Evolutionary conservation across 2,888 invertebrate genomes (phyloP).

Genomic region (Trachelus stipa): DNA sequence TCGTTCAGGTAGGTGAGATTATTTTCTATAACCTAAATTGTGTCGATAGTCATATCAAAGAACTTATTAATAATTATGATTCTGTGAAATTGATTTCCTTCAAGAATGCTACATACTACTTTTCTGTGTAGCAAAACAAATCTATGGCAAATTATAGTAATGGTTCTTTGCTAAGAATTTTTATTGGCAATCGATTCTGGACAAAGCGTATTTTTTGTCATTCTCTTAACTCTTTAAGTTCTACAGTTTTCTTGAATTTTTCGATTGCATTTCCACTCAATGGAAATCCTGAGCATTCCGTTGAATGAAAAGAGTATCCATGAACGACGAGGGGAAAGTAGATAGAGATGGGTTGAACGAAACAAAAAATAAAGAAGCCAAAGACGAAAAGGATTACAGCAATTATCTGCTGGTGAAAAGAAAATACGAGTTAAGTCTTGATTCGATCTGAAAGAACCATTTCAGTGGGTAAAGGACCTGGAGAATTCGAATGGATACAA

Average conservation of each 20-base stretch:
- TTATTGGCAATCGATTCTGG: too few relatives aligned
- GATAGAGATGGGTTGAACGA: not conserved
- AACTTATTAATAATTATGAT: too few relatives aligned
- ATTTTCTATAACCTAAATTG: too few relatives aligned
- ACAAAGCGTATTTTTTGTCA: not conserved
- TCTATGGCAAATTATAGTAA: too few relatives aligned
- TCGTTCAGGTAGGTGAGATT: too few relatives aligned
- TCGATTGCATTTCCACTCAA: not conserved
- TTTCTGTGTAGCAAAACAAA: too few relatives aligned
- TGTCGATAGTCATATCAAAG: too few relatives aligned
- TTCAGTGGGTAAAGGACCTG: not conserved
- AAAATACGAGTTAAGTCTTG: not conserved
- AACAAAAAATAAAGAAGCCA: not conserved
- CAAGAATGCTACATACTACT: too few relatives aligned
- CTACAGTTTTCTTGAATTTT: not conserved
- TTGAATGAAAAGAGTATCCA: not conserved
- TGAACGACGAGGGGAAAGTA: not conserved
- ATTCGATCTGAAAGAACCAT: not conserved
- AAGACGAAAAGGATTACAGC: slow-evolving; percentile 3
- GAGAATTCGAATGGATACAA: not conserved
- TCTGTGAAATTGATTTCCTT: too few relatives aligned
- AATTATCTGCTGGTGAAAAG: slow-evolving; percentile 13
- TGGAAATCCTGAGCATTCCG: not conserved
- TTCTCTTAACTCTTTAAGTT: not conserved
- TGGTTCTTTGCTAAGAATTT: too few relatives aligned